Base-by-base conservation (phyloP, 2,113 vertebrate genomes). In the Centropus bengalensis region DNA sequence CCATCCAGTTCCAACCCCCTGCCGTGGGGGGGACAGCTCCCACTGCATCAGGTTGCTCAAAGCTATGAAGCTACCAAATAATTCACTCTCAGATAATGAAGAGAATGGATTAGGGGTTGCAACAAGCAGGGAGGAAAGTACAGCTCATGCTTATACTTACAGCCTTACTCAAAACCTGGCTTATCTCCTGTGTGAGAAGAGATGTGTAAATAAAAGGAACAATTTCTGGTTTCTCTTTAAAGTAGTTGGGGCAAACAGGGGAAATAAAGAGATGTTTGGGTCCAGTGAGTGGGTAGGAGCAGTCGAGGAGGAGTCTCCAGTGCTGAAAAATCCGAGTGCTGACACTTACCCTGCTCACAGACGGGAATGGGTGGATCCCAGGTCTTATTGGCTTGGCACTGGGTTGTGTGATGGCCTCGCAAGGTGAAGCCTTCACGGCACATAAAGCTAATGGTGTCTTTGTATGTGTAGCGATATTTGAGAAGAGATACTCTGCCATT, bases 331-430 rank as follows among this genome's bases (percentile, higher is more conserved):
- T 3, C 33, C 1, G 1, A 4, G 67, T 1, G 22, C 76, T 74
- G 88, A 2, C 32, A 1, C 95, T 97, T 95, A 98, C 97, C 97
- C 95, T 49, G 69, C 81, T 94, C 88, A 26, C 98, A 98, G 33
- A 54, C 26, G 4, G 97, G 98, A 1, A 54, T 6, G 1, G 97
- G 64, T 6, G 97, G 97, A 27, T 94, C 81, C 97, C 97, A 98
- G 2, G 51, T 94, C 12, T 47, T 27, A 52, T 96, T 22, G 3
- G 93, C 96, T 24, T 14, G 96, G 94, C 98, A 98, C 76, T 75
- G 97, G 47, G 96, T 75, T 5, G 30, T 80, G 77, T 2, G 10
- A 23, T 92, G 93, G 85, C 97, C 98, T 54, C 70, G 88, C 91
- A 98, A 24, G 76, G 87, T 93, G 86, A 97, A 98, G 33, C 97